Base-by-base conservation (phyloP, 2,888 invertebrate genomes). In the Boloria euphrosyne region DNA sequence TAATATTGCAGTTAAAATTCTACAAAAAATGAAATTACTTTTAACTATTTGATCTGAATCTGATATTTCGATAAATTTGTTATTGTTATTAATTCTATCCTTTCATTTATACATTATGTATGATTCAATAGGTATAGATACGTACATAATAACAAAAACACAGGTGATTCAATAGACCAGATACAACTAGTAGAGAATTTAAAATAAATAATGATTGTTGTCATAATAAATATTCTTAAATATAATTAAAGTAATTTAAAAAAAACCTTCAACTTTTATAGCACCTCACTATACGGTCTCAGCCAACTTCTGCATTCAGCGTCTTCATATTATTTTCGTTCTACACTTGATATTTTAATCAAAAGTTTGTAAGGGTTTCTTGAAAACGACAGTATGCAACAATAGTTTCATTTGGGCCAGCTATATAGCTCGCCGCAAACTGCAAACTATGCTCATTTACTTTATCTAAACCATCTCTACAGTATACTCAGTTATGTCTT, bases 331-430 rank as follows among this genome's bases (percentile, higher is more conserved):
- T 46, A 57, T 57, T 46, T 22, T 57, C 16, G 46, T 27, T 27
- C 44, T 22, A 27, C n/a, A 22, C 22, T 57, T 57, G 22, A 57
- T 57, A 46, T n/a, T 57, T 46, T 57, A 57, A 57, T 59, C 49
- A 59, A 53, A 63, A 63, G 27, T 51, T 57, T 38, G 46, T 46
- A 31, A 1, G n/a, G 46, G 59, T 52, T 65, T 65, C 58, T 59
- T 38, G 44, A 17, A 43, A 62, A 59, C 17, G 57, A 44, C 52
- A 53, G 43, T 13, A 60, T 53, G 55, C 61, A 47, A 57, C 51
- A 57, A 66, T 62, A 49, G 62, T 58, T 66, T 62, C 62, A 66
- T 66, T 62, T 66, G 62, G 44, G 66, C 58, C 27, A 44, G 57
- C 58, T 16, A 43, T 62, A 57, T 50, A 57, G 62, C 46, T 22